phyloP scores from a whole-genome alignment of 30 jellyfish, hydroid and myxozoan genomes.

The Turritopsis rubra region DNA sequence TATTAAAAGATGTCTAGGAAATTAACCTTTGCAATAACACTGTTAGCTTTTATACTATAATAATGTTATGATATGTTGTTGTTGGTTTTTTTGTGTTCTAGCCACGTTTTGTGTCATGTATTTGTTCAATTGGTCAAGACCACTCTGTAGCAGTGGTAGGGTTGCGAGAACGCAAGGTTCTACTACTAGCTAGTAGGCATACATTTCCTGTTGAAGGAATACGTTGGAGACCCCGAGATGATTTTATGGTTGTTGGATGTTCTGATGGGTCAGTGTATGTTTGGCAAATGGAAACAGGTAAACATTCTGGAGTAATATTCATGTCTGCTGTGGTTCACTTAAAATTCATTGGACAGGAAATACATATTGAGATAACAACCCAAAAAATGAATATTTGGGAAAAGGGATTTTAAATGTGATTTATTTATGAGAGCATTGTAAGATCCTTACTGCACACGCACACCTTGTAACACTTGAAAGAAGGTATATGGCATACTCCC shows the following conservation, averaged over 20 bases:
- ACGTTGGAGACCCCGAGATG: conserved; percentile 97
- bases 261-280: conserved; percentile 99
- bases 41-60: neutral
- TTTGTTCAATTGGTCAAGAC: conserved; percentile 98
- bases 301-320: neutral
- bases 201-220: conserved; percentile 97
- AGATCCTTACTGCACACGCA: no score
- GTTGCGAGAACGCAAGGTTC: conserved; percentile 71
- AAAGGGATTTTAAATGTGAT: no score
- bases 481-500: no score
- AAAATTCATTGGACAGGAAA: no score
- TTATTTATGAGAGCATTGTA: no score
- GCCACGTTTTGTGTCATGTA: conserved; percentile 81
- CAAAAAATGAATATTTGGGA: no score
- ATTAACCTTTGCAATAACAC: no score
- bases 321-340: no score
- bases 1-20: no score
- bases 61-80: neutral
- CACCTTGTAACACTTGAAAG: no score
- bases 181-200: conserved; percentile 89
- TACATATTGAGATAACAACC: no score
- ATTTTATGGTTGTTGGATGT: conserved; percentile 97
- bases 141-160: conserved; percentile 96
- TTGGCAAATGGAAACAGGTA: conserved; percentile 99
- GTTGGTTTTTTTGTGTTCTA: conserved; percentile 7